Conservation (phyloP, 1,140 invertebrate genomes). For the Nylanderia fulva region DNA sequence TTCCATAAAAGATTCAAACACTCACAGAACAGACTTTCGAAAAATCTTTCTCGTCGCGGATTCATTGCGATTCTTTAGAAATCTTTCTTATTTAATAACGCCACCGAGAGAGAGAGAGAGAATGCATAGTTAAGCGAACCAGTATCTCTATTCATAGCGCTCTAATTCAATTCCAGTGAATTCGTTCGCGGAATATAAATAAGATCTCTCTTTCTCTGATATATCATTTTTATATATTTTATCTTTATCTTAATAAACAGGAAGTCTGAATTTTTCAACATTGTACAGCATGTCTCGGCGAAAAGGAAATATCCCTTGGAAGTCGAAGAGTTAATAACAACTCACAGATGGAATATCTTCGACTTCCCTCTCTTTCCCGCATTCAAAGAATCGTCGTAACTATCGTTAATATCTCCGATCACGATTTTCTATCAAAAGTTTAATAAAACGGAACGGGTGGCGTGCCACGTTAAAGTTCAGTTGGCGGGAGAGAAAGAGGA, state of each 20-base stretch:
- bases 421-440: conserved; percentile 62
- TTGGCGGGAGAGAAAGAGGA: not conserved
- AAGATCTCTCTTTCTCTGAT: conserved; percentile 30
- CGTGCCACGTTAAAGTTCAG: conserved; percentile 32
- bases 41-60: not conserved
- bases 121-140: conserved; percentile 28
- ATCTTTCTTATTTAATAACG: conserved; percentile 45
- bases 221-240: conserved; percentile 30
- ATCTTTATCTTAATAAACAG: conserved; percentile 48
- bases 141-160: conserved; percentile 45
- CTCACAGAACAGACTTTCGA: not conserved
- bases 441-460: conserved; percentile 43
- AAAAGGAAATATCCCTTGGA: not conserved
- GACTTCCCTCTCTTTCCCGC: not conserved
- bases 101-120: not conserved
- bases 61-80: conserved; percentile 43
- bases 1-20: not conserved
- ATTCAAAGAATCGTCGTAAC: conserved; percentile 44
- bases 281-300: not conserved
- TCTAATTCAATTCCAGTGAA: conserved; percentile 43
- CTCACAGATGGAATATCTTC: conserved; percentile 1
- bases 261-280: conserved; percentile 21
- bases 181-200: conserved; percentile 52
- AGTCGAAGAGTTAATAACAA: conserved; percentile 31
- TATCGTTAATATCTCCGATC: conserved; percentile 58